Evolutionary conservation across 2,797 vertebrate genomes (phyloP).

Genomic region (Pseudochirops cupreus): DNA sequence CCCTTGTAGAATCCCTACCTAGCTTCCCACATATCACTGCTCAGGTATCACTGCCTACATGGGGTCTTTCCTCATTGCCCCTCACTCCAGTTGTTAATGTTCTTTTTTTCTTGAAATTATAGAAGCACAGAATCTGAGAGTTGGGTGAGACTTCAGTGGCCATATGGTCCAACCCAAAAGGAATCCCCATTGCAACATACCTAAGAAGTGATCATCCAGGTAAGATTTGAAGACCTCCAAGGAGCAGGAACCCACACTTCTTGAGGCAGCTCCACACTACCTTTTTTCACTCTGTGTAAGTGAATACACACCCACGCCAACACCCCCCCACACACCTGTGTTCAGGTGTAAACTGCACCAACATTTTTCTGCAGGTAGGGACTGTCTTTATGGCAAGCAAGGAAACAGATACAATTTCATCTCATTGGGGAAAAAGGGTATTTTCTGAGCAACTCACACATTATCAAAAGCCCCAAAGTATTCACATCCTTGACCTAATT

Average conservation of each 20-base stretch:
- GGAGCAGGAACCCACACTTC: neutral
- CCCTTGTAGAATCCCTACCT: neutral
- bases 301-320: neutral
- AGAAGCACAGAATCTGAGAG: neutral
- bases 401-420: neutral
- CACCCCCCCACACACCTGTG: neutral
- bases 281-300: neutral
- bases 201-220: neutral
- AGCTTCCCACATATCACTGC: neutral
- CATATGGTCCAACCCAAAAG: neutral
- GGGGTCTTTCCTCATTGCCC: no score
- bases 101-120: neutral
- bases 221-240: neutral
- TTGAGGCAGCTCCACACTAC: neutral
- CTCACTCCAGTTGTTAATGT: neutral
- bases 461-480: constrained; percentile 57
- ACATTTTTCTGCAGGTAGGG: constrained; percentile 39
- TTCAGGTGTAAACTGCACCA: constrained; percentile 1
- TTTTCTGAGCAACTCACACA: constrained; percentile 60
- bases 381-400: constrained; percentile 46
- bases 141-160: neutral
- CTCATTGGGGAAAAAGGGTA: neutral
- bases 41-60: neutral
- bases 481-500: constrained; percentile 81
- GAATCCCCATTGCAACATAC: neutral